Percentiles rank a stretch among this genome's conserved stretches.
Evolutionary conservation across 2,888 invertebrate species (phyloP).

Genomic region (Argyra leucocephala): DNA sequence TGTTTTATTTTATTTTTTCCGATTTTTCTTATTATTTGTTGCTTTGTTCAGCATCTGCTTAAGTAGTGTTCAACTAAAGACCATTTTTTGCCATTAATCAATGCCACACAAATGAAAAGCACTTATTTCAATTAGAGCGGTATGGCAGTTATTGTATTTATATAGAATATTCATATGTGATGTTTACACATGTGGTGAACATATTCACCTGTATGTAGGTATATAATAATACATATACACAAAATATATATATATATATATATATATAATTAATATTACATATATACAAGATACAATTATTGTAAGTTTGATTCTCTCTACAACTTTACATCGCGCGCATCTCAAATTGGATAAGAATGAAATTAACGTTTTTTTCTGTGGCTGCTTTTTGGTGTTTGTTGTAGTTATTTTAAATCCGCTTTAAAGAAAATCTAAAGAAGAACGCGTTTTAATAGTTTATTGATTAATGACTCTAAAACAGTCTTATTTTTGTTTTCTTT

Average conservation of each 20-base stretch:
- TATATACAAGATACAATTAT: neutral
- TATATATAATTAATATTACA: too few species aligned
- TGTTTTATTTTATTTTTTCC: too few species aligned
- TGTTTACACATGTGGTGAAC: neutral
- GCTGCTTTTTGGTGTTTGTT: neutral
- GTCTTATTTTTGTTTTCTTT: too few species aligned
- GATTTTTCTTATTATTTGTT: neutral
- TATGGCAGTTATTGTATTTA: neutral
- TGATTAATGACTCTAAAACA: neutral
- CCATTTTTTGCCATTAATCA: neutral
- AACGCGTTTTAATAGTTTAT: neutral
- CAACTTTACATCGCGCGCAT: neutral
- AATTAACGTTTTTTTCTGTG: neutral
- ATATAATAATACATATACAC: neutral
- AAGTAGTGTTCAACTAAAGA: neutral
- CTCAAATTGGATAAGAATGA: neutral
- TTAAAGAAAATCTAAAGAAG: neutral
- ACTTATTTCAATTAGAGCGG: slow-evolving; percentile 1
- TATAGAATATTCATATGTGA: neutral
- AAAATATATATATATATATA: neutral
- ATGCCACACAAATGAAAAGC: slow-evolving; percentile 1
- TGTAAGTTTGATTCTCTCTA: neutral
- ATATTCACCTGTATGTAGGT: neutral
- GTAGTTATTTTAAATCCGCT: neutral
- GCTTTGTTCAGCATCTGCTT: neutral